These are phyloP conservation scores for Zygogramma bicolorata DNA, from an alignment of 2,888 invertebrate species.

Conservation along the genomic window DNA sequence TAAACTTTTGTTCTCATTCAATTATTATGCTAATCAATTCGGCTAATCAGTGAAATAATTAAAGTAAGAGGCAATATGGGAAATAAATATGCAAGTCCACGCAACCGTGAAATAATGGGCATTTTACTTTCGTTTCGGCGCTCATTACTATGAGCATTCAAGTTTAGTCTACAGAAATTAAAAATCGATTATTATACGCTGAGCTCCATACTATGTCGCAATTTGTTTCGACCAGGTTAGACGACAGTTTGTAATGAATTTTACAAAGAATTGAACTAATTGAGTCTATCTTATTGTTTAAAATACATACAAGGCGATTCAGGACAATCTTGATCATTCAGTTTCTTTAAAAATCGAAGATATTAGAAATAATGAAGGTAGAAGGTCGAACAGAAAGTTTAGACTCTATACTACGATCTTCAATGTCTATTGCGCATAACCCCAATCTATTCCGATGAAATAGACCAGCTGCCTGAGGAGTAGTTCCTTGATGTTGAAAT, in stretches of 20 bases:
- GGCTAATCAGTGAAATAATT: slow-evolving; percentile 11
- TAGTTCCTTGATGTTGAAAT: no score
- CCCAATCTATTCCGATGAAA: no score
- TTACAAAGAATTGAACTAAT: background rate
- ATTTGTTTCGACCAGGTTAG: background rate
- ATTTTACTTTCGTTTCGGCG: slow-evolving; percentile 37
- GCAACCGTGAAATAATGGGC: slow-evolving; percentile 23
- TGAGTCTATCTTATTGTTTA: no score
- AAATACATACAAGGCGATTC: no score
- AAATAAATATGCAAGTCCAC: slow-evolving; percentile 6
- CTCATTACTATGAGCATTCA: slow-evolving; percentile 24
- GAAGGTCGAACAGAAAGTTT: no score
- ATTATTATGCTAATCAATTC: slow-evolving; percentile 35
- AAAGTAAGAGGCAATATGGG: slow-evolving; percentile 6
- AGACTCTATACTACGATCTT: no score
- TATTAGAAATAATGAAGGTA: no score
- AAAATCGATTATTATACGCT: slow-evolving; percentile 19
- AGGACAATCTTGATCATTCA: no score
- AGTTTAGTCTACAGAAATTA: slow-evolving; percentile 23
- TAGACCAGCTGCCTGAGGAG: no score
- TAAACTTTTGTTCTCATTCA: slow-evolving; percentile 32
- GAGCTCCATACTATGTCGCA: background rate
- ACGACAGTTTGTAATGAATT: background rate
- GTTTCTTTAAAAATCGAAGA: no score
- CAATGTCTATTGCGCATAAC: no score